Evolutionary conservation across 2,113 vertebrate genomes (phyloP), one percentile per base, ranked within the genome.

Genomic region (Octodon degus): DNA sequence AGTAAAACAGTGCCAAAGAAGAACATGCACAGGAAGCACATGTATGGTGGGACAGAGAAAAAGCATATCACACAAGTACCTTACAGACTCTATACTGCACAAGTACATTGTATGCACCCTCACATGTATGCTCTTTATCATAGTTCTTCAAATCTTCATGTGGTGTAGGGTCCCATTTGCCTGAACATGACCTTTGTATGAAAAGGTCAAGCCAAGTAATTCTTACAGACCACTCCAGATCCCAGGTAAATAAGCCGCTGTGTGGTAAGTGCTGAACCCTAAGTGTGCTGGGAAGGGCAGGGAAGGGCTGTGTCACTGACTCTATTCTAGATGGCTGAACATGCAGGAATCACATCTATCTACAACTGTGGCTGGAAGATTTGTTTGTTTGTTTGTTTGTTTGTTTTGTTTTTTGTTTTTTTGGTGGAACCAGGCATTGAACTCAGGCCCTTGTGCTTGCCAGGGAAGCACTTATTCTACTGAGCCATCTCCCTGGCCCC

Each of bases 291-390:
- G 86, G 96, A 55, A 40, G 37, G 50, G 60, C 72, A 94, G 32
- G 30, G 32, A 93, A 55, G 22, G 63, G 47, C 40, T 96, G 96
- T 97, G 82, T 97, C 97, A 97, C 70, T 60, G 65, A 65, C 60
- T 90, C 85, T 40, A 79, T 60, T 76, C 85, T 86, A 74, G 12
- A 65, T 1, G 8, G 84, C 19, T 82, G 70, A 97, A 93, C 43
- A 86, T 55, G n/a, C 24, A 65, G 19, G 16, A 67, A 82, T 95
- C 87, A 63, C 30, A 85, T 80, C 76, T 76, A 63, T 10, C 43
- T 55, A 72, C 60, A 94, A 76, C 1, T 32, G 25, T 8, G 6
- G n/a, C 53, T 93, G 7, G 24, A 86, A 95, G 47, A 43, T 43
- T 43, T 43, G 5, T 43, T 43, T 43, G 43, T 43, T 43, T 43